phyloP scores from a whole-genome alignment of 2,797 vertebrate genomes.

The Microctenopoma stevenorrisi region DNA sequence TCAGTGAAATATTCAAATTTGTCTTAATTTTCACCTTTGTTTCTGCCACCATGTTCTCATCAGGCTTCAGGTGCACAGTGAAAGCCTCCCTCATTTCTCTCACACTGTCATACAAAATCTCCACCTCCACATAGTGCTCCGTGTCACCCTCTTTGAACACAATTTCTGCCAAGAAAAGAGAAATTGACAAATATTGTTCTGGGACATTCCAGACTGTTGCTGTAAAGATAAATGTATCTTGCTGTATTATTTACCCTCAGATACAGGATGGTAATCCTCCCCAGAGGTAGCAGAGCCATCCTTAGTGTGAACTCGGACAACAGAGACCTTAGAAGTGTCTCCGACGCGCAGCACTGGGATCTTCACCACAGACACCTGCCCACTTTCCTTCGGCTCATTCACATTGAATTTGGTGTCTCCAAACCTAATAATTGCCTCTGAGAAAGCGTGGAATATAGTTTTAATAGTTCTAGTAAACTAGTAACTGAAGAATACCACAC shows the following conservation, averaged over 20 bases:
- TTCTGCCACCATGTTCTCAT: slow-evolving; percentile 97
- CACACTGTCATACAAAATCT: slow-evolving; percentile 90
- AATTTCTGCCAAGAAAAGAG: slow-evolving; percentile 83
- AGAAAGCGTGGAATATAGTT: slow-evolving; percentile 24
- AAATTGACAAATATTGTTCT: slow-evolving; percentile 4
- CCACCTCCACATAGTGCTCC: slow-evolving; percentile 89
- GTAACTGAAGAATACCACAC: neutral
- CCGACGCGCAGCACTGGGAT: slow-evolving; percentile 91
- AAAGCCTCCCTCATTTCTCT: slow-evolving; percentile 97
- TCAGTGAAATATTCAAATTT: slow-evolving; percentile 64
- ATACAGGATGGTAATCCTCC: slow-evolving; percentile 93
- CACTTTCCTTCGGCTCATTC: slow-evolving; percentile 88
- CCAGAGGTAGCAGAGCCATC: slow-evolving; percentile 96
- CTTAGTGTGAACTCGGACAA: slow-evolving; percentile 95
- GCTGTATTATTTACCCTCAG: slow-evolving; percentile 73
- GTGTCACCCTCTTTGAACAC: slow-evolving; percentile 92
- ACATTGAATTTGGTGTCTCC: slow-evolving; percentile 93
- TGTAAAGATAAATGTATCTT: neutral
- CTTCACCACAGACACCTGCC: slow-evolving; percentile 86
- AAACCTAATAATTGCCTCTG: slow-evolving; percentile 92
- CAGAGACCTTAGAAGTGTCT: slow-evolving; percentile 92
- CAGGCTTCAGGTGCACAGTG: slow-evolving; percentile 93
- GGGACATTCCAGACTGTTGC: slow-evolving; percentile 1
- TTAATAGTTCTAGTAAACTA: slow-evolving; percentile 1
- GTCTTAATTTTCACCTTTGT: slow-evolving; percentile 84